phyloP scores from a whole-genome alignment of 2,113 vertebrate genomes.

The Scomber japonicus region DNA sequence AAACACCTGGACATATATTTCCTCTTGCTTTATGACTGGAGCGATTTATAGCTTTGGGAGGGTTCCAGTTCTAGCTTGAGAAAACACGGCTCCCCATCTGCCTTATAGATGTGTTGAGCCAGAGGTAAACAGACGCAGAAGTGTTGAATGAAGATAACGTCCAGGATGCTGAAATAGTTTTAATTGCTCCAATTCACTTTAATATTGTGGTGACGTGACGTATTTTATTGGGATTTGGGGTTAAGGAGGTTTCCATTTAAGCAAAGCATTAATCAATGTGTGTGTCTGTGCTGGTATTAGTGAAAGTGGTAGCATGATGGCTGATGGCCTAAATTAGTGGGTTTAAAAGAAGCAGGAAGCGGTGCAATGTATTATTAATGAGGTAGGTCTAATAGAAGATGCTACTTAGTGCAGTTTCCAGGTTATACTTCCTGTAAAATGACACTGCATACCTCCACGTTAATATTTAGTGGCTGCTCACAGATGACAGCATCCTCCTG shows the following conservation, averaged over 20 bases:
- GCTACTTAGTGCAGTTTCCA: neutral
- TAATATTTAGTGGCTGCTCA: slow-evolving; percentile 15
- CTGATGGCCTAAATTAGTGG: neutral
- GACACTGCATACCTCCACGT: neutral
- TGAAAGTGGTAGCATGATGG: neutral
- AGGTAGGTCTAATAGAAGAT: slow-evolving; percentile 2
- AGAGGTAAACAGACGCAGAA: slow-evolving; percentile 31
- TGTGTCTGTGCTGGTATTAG: neutral
- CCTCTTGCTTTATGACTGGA: slow-evolving; percentile 61
- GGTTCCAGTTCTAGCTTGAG: slow-evolving; percentile 58
- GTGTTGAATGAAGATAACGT: neutral
- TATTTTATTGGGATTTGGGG: neutral
- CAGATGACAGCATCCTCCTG: neutral
- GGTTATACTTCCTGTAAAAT: neutral
- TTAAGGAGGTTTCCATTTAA: neutral
- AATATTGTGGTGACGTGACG: neutral
- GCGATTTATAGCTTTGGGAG: slow-evolving; percentile 63
- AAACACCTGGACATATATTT: slow-evolving; percentile 81
- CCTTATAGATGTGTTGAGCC: slow-evolving; percentile 9
- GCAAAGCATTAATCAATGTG: neutral
- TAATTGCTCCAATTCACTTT: neutral
- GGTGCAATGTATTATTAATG: slow-evolving; percentile 1
- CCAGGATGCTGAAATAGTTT: neutral
- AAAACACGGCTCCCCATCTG: slow-evolving; percentile 49
- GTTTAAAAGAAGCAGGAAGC: neutral